Percentiles rank a stretch among this genome's conserved stretches.
These are phyloP conservation scores for Oscheius sp. DNA, from an alignment of 2,888 invertebrate species.

Conservation along the genomic window DNA sequence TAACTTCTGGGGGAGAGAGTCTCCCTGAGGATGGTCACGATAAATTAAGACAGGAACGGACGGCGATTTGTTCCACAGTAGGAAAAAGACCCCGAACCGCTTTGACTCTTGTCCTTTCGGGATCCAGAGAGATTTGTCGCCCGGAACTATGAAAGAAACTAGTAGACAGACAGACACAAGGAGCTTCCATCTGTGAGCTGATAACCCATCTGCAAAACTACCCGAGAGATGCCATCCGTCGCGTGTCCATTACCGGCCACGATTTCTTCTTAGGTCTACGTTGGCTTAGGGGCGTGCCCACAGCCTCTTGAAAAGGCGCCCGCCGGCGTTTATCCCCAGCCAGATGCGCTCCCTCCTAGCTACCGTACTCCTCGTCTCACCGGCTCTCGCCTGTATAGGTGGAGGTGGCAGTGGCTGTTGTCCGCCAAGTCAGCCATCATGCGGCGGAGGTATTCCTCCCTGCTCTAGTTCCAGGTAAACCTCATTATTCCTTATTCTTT, in stretches of 20 bases:
- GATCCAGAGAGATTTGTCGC: too few relatives aligned
- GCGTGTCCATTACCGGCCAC: conserved; percentile 24
- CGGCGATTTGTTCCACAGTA: too few relatives aligned
- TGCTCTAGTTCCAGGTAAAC: conserved; percentile 60
- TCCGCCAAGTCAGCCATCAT: conserved; percentile 49
- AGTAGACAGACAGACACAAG: too few relatives aligned
- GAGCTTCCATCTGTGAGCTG: not conserved
- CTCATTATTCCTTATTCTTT: not conserved
- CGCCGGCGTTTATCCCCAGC: conserved; percentile 18
- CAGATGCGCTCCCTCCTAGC: conserved; percentile 32
- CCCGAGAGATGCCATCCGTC: not conserved
- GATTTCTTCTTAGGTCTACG: too few relatives aligned
- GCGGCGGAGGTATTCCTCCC: conserved; percentile 48
- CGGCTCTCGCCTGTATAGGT: conserved; percentile 41
- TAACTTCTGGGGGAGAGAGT: too few relatives aligned
- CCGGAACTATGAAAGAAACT: too few relatives aligned
- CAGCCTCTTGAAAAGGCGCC: conserved; percentile 23
- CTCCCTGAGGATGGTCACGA: too few relatives aligned
- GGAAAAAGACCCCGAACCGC: too few relatives aligned
- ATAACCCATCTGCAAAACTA: not conserved
- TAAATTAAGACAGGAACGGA: too few relatives aligned
- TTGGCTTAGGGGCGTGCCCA: conserved; percentile 7
- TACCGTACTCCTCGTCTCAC: conserved; percentile 45
- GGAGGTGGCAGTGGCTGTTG: conserved; percentile 49
- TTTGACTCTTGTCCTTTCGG: too few relatives aligned